phyloP scores from a whole-genome alignment of 2,797 vertebrate genomes.

The Silurus aristotelis region DNA sequence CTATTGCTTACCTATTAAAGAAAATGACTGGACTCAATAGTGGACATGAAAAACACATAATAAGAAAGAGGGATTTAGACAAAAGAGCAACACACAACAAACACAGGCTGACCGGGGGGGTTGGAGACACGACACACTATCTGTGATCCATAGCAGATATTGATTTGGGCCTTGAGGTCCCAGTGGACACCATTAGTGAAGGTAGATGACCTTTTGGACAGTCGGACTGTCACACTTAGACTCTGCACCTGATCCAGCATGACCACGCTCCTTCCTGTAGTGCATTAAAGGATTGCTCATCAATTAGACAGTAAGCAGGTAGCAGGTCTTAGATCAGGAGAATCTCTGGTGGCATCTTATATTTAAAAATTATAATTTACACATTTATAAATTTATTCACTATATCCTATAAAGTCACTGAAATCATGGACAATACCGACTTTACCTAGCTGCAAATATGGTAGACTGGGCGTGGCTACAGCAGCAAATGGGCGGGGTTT shows the following conservation, averaged over 20 bases:
- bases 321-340: not conserved
- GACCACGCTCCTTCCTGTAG: slow-evolving; percentile 1
- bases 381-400: too few relatives aligned
- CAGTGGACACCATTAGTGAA: slow-evolving; percentile 69
- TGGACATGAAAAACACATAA: slow-evolving; percentile 23
- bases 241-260: slow-evolving; percentile 50
- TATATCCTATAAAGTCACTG: not conserved
- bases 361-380: too few relatives aligned
- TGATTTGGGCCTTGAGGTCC: slow-evolving; percentile 69
- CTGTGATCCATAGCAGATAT: slow-evolving; percentile 70
- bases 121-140: slow-evolving; percentile 57
- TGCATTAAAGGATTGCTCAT: not conserved
- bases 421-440: not conserved
- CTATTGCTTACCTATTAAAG: slow-evolving; percentile 26
- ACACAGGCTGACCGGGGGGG: slow-evolving; percentile 57
- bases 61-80: slow-evolving; percentile 35
- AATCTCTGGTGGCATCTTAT: too few relatives aligned
- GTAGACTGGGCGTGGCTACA: not conserved
- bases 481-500: too few relatives aligned
- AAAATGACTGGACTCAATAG: slow-evolving; percentile 25
- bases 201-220: slow-evolving; percentile 71
- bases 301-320: not conserved
- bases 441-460: not conserved
- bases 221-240: slow-evolving; percentile 52
- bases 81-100: slow-evolving; percentile 52